Evolutionary conservation across 2,888 invertebrate species (phyloP).

Genomic region (Drosophila algonquin): DNA sequence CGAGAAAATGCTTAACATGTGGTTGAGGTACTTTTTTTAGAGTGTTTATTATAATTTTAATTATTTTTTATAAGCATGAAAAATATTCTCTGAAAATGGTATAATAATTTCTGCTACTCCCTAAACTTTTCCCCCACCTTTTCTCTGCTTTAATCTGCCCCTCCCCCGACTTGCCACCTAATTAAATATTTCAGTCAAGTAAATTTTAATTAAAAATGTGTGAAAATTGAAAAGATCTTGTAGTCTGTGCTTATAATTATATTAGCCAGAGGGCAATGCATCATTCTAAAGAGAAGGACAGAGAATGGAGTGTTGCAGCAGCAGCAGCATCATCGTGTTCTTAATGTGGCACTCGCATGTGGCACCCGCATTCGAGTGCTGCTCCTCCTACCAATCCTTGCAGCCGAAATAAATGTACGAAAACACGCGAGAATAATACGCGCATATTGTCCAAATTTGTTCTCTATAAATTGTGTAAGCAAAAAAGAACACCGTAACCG

Average conservation of each 20-base stretch:
- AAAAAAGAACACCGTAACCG: conserved; percentile 48
- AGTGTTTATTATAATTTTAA: neutral
- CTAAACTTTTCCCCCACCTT: neutral
- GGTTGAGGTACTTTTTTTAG: neutral
- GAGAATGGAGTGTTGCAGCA: conserved; percentile 20
- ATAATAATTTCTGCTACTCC: neutral
- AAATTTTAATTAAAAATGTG: conserved; percentile 36
- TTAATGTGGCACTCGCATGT: conserved; percentile 45
- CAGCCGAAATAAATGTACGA: conserved; percentile 54
- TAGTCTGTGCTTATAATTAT: conserved; percentile 22
- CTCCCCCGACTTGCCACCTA: neutral
- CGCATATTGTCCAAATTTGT: conserved; percentile 81
- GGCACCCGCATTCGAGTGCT: conserved; percentile 19
- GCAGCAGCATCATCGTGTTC: conserved; percentile 8
- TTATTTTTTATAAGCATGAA: neutral
- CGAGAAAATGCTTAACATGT: neutral
- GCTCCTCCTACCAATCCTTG: conserved; percentile 21
- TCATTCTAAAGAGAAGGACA: conserved; percentile 34
- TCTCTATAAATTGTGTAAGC: conserved; percentile 80
- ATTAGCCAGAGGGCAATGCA: conserved; percentile 27
- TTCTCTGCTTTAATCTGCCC: neutral
- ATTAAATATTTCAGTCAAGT: conserved; percentile 1
- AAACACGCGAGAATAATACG: conserved; percentile 73
- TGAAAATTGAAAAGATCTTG: conserved; percentile 19
- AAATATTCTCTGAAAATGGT: neutral